Conservation (phyloP, 2,888 invertebrate genomes). For the Chrysolina haemoptera region DNA sequence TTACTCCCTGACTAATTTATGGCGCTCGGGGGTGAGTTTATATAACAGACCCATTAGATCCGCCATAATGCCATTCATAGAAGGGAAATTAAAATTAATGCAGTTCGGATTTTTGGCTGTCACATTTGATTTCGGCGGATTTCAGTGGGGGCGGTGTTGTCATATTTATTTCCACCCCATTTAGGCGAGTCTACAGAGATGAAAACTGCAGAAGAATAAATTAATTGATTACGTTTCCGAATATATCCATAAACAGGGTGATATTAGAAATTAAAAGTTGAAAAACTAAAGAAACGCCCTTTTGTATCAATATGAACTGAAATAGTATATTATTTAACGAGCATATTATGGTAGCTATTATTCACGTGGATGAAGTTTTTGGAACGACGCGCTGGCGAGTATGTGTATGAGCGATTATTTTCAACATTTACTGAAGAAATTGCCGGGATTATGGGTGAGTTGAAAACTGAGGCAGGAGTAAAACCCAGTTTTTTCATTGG, state of each 20-base stretch:
- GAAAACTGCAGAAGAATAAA: not conserved
- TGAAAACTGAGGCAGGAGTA: too few relatives aligned
- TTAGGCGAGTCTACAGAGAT: not conserved
- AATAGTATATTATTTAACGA: too few relatives aligned
- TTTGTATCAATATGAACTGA: too few relatives aligned
- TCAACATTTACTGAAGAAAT: too few relatives aligned
- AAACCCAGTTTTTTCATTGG: too few relatives aligned
- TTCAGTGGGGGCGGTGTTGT: conserved; percentile 28
- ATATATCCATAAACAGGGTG: too few relatives aligned
- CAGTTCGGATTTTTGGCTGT: conserved; percentile 53
- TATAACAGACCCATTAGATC: conserved; percentile 65
- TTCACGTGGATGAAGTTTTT: too few relatives aligned
- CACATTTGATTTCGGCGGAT: conserved; percentile 39
- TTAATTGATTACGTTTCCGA: not conserved
- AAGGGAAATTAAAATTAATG: conserved; percentile 62
- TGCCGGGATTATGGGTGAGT: too few relatives aligned
- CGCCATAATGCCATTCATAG: conserved; percentile 64
- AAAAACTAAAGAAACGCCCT: not conserved
- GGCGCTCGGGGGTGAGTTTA: conserved; percentile 67
- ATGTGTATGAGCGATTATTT: too few relatives aligned
- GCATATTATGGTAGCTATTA: too few relatives aligned
- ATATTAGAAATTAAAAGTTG: too few relatives aligned
- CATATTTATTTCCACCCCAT: conserved; percentile 9
- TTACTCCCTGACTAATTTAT: conserved; percentile 69
- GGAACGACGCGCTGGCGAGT: too few relatives aligned